These are phyloP conservation scores for Eulemur rubriventer DNA, from an alignment of 2,797 vertebrate genomes.

Conservation along the genomic window DNA sequence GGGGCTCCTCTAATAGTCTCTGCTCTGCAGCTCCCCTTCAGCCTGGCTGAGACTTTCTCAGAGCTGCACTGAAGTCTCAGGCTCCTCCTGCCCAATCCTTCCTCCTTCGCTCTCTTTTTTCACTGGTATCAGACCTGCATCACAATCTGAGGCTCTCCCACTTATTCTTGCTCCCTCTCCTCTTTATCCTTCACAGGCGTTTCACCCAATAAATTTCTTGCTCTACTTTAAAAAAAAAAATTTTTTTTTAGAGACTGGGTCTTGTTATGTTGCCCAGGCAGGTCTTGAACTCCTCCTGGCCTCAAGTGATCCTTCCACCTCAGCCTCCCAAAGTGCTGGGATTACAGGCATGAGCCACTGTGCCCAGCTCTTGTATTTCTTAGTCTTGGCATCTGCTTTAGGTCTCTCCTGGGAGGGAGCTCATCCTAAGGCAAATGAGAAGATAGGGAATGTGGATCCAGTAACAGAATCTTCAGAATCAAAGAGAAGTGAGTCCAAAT, in stretches of 20 bases:
- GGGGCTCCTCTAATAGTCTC: background rate
- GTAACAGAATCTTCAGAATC: background rate
- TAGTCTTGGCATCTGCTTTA: background rate
- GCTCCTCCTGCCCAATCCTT: background rate
- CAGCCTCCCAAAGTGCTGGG: background rate
- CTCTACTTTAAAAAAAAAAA: background rate
- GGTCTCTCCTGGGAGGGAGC: background rate
- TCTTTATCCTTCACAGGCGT: background rate
- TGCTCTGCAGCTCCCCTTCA: background rate
- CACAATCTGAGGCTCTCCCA: background rate
- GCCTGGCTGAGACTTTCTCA: background rate
- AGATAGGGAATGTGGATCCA: background rate
- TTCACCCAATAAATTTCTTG: background rate
- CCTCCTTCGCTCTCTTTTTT: background rate
- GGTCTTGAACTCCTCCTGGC: too few species aligned
- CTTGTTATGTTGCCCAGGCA: background rate
- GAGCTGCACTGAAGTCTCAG: background rate
- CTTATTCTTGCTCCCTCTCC: background rate
- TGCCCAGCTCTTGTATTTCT: background rate
- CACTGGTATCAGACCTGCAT: background rate
- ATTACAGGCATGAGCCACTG: background rate
- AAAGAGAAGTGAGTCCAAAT: background rate
- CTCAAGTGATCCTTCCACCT: background rate
- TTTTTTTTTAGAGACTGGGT: background rate
- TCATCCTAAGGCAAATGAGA: conserved; percentile 26